These are phyloP conservation scores for Pyrocoelia pectoralis DNA, from an alignment of 2,888 invertebrate genomes.

Conservation along the genomic window DNA sequence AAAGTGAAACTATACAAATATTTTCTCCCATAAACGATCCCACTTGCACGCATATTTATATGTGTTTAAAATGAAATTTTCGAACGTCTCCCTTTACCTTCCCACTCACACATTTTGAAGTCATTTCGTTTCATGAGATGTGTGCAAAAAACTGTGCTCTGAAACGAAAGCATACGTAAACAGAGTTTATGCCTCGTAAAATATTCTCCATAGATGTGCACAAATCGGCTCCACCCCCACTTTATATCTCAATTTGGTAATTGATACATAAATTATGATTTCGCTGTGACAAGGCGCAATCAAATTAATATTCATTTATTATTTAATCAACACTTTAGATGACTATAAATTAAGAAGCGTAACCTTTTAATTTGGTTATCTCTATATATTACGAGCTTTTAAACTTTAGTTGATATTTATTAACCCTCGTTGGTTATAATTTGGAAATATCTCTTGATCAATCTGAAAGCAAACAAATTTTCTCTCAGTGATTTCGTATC, in stretches of 20 bases:
- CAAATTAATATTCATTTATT: neutral
- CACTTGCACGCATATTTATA: slow-evolving; percentile 26
- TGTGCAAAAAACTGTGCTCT: slow-evolving; percentile 40
- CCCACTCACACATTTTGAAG: slow-evolving; percentile 9
- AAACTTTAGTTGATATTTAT: slow-evolving; percentile 1
- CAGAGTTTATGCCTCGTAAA: slow-evolving; percentile 52
- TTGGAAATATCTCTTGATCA: neutral
- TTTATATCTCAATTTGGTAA: neutral
- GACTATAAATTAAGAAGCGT: neutral
- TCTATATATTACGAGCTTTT: neutral
- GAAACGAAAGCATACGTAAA: slow-evolving; percentile 45
- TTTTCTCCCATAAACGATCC: slow-evolving; percentile 23
- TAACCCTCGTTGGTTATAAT: neutral
- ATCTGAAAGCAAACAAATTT: neutral
- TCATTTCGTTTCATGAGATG: slow-evolving; percentile 43
- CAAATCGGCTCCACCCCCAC: slow-evolving; percentile 25
- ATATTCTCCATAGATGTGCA: slow-evolving; percentile 42
- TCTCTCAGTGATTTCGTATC: too few relatives aligned
- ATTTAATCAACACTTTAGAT: slow-evolving; percentile 1
- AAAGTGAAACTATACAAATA: slow-evolving; percentile 24
- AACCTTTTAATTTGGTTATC: neutral
- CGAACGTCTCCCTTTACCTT: slow-evolving; percentile 8
- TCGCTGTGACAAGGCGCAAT: neutral
- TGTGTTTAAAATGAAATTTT: neutral
- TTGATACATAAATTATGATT: neutral